Conservation (phyloP, 1,140 invertebrate species). For the Lepidurus arcticus region DNA sequence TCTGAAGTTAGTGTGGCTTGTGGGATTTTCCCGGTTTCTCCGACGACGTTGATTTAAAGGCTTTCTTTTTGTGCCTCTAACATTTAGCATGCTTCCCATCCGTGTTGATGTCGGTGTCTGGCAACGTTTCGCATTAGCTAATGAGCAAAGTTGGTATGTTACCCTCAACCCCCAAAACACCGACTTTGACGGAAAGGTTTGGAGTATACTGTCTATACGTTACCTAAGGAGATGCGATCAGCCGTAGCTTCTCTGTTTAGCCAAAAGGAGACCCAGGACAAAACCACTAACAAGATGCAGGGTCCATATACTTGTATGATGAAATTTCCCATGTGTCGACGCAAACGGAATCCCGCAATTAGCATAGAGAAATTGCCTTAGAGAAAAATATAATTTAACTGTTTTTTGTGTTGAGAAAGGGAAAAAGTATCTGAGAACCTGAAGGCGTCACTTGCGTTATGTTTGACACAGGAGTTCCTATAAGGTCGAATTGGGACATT, state of each 20-base stretch:
- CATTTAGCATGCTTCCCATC: not conserved
- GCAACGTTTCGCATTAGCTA: not conserved
- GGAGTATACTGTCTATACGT: slow-evolving; percentile 36
- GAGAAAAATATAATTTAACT: slow-evolving; percentile 12
- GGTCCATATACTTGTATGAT: slow-evolving; percentile 89
- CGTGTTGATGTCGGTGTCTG: not conserved
- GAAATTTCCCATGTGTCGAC: slow-evolving; percentile 86
- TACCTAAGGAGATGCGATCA: slow-evolving; percentile 75
- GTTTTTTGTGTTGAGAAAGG: not conserved
- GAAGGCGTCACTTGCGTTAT: slow-evolving; percentile 9
- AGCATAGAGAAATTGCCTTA: slow-evolving; percentile 70
- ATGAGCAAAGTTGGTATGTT: not conserved
- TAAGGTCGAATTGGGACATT: slow-evolving; percentile 84
- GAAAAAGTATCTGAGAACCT: slow-evolving; percentile 6
- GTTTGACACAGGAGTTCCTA: slow-evolving; percentile 61
- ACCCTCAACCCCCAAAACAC: not conserved
- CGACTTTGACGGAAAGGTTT: not conserved
- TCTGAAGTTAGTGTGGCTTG: not conserved
- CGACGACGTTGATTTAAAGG: not conserved
- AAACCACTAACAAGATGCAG: slow-evolving; percentile 85
- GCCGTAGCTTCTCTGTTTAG: slow-evolving; percentile 91
- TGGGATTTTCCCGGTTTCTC: not conserved
- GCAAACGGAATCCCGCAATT: slow-evolving; percentile 78
- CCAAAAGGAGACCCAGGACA: slow-evolving; percentile 97
- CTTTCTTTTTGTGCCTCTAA: not conserved